A percentile compares a stretch with the other conserved stretches of the same genome.
Conservation (phyloP, 53 echinoderm and acorn worm species). For the Zoroaster sp. region DNA sequence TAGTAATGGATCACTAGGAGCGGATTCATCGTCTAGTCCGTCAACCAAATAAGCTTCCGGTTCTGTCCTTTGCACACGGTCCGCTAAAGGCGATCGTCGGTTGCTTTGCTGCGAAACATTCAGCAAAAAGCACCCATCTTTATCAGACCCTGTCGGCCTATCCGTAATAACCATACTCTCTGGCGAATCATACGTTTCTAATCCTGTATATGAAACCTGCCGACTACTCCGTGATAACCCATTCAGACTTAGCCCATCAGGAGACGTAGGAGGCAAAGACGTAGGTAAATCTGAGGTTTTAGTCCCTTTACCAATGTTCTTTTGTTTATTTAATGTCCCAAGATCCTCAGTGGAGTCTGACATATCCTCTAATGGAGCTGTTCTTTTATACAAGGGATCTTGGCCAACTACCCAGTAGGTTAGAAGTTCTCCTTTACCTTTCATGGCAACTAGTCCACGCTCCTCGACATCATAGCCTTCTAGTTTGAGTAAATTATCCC, state of each 20-base stretch:
- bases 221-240: background rate
- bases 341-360: background rate
- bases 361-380: constrained; percentile 20
- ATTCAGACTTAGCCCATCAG: background rate
- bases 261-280: constrained; percentile 21
- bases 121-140: background rate
- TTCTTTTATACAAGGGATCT: constrained; percentile 67
- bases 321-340: background rate
- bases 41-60: background rate
- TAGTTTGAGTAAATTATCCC: constrained; percentile 60
- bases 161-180: constrained; percentile 22
- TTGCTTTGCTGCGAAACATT: constrained; percentile 12
- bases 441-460: constrained; percentile 89
- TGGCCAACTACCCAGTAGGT: constrained; percentile 92
- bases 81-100: background rate
- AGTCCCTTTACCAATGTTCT: background rate
- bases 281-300: background rate
- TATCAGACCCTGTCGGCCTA: background rate
- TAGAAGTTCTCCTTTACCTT: constrained; percentile 92
- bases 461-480: constrained; percentile 75
- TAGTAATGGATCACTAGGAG: constrained; percentile 34
- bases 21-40: constrained; percentile 31
- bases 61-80: constrained; percentile 3
- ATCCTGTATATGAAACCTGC: background rate
- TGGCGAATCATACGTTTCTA: background rate